Evolutionary conservation across 2,888 invertebrate genomes (phyloP).

Genomic region (Pseudoips prasinana): DNA sequence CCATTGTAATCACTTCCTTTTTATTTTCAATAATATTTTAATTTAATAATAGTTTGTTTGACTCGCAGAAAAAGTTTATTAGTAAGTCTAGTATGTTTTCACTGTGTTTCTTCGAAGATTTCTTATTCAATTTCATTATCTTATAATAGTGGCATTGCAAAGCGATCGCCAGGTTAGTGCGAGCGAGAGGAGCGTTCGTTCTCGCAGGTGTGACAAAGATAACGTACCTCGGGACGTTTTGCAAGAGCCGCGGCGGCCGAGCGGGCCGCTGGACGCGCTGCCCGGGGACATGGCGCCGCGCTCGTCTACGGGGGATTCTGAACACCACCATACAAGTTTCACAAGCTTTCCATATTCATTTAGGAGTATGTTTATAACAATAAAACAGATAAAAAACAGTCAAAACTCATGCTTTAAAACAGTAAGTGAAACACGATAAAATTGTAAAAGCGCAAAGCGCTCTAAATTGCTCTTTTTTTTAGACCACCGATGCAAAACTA

Average conservation of each 20-base stretch:
- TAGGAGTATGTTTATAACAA: too few species aligned
- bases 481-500: too few species aligned
- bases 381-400: too few species aligned
- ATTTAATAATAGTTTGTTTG: too few species aligned
- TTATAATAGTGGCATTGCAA: constrained; percentile 20
- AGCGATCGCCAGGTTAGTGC: constrained; percentile 45
- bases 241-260: constrained; percentile 92
- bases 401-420: constrained; percentile 16
- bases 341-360: background rate
- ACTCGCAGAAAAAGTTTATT: too few species aligned
- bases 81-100: too few species aligned
- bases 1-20: too few species aligned
- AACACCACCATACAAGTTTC: background rate
- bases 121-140: background rate
- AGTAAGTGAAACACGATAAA: constrained; percentile 6
- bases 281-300: constrained; percentile 89
- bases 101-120: too few species aligned
- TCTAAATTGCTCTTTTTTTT: constrained; percentile 7
- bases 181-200: constrained; percentile 24
- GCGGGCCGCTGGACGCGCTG: constrained; percentile 84
- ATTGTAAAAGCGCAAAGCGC: constrained; percentile 23
- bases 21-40: too few species aligned
- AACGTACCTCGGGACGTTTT: constrained; percentile 92
- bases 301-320: constrained; percentile 88
- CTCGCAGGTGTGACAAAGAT: constrained; percentile 18